phyloP scores from a whole-genome alignment of 1,140 invertebrate species.

The Drosophila burlai region DNA sequence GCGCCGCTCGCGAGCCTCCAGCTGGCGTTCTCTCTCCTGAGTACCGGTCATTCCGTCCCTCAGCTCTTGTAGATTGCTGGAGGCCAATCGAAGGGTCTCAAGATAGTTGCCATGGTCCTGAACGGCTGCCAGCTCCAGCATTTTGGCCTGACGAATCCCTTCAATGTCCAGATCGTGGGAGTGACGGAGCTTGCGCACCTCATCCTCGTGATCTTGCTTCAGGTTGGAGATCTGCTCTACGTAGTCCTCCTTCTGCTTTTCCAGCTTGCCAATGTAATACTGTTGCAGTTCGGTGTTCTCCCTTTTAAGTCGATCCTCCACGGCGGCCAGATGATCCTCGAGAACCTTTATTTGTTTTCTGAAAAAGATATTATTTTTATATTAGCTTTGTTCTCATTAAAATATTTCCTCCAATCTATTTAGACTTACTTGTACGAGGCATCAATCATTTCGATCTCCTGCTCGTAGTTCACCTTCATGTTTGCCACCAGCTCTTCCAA shows the following conservation, averaged over 20 bases:
- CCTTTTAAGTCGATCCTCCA: slow-evolving; percentile 85
- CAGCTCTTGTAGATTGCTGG: slow-evolving; percentile 80
- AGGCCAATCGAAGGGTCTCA: slow-evolving; percentile 85
- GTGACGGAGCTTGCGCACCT: slow-evolving; percentile 82
- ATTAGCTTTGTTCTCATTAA: too few species aligned
- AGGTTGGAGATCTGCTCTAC: slow-evolving; percentile 81
- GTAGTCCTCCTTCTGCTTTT: slow-evolving; percentile 80
- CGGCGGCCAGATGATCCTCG: slow-evolving; percentile 83
- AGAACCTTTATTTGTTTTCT: slow-evolving; percentile 86
- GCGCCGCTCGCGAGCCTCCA: slow-evolving; percentile 82
- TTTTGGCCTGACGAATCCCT: slow-evolving; percentile 85
- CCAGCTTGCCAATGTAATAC: slow-evolving; percentile 79
- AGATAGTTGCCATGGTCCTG: slow-evolving; percentile 84
- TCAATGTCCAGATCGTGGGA: slow-evolving; percentile 85
- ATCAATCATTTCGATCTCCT: slow-evolving; percentile 86
- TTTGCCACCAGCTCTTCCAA: slow-evolving; percentile 81
- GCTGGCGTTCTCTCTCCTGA: slow-evolving; percentile 79
- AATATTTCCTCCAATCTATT: not conserved
- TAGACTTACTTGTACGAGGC: slow-evolving; percentile 86
- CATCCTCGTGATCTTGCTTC: slow-evolving; percentile 81
- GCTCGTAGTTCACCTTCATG: slow-evolving; percentile 84
- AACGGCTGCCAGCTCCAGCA: slow-evolving; percentile 80
- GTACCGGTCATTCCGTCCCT: slow-evolving; percentile 76
- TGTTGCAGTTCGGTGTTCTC: slow-evolving; percentile 79
- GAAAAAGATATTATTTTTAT: not conserved